Evolutionary conservation across 2,888 invertebrate species (phyloP).

Genomic region (Nomada goodeniana): DNA sequence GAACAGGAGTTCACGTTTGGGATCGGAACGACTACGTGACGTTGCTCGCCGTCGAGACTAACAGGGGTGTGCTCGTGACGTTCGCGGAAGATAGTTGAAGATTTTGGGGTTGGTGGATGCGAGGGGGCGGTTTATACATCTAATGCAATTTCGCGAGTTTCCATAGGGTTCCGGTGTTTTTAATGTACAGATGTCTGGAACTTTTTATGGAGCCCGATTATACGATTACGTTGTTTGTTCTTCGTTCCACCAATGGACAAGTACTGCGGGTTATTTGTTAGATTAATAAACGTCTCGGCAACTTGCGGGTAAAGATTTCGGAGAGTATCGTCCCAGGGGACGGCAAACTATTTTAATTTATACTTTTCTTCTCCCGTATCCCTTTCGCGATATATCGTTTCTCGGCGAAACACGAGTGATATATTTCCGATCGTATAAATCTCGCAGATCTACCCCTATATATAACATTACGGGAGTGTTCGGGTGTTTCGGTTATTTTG

Average conservation of each 20-base stretch:
- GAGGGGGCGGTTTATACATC: too few species aligned
- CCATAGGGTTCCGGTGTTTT: too few species aligned
- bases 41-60: neutral
- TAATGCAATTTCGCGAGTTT: neutral
- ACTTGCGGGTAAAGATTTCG: too few species aligned
- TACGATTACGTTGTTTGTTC: too few species aligned
- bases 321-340: too few species aligned
- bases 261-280: too few species aligned
- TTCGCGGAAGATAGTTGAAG: neutral
- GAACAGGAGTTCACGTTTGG: conserved; percentile 22
- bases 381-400: conserved; percentile 18
- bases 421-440: conserved; percentile 1
- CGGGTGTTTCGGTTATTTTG: too few species aligned
- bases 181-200: too few species aligned
- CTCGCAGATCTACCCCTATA: neutral
- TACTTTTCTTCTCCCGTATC: neutral
- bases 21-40: conserved; percentile 37
- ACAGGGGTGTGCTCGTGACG: neutral
- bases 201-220: too few species aligned
- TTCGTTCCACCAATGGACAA: too few species aligned
- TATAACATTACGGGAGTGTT: neutral
- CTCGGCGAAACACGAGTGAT: conserved; percentile 10
- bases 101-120: neutral
- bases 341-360: too few species aligned
- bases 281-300: too few species aligned